Evolutionary conservation across 2,888 invertebrate species (phyloP), one percentile per base, ranked within the genome.

Genomic region (Phalangium opilio): DNA sequence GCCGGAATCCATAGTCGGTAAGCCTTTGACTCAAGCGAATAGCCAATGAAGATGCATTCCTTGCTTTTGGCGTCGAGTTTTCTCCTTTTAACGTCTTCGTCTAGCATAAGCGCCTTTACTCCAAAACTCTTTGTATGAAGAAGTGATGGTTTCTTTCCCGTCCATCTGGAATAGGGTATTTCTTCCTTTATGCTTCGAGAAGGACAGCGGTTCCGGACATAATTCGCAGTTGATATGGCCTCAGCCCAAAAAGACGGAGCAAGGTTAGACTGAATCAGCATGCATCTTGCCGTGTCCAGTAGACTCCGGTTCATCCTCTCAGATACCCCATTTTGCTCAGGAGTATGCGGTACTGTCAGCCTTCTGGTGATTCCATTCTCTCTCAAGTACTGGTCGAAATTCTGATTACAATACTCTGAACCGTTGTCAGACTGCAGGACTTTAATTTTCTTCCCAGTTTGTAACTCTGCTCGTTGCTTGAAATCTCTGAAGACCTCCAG

Each of bases 231-330:
- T 8, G 21, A 17, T 2, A 50, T 18, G 8, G 51, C 53, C 39
- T 51, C 47, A 19, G 50, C 53, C 53, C 53, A 53, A 27, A 21
- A 53, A 2, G n/a, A 14, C 15, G 44, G 43, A 2, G 48, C 41
- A 21, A 54, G 18, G 12, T 39, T 43, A 7, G 46, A 40, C 12
- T 50, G 21, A 11, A 35, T 19, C 7, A 50, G 35, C 36, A 54
- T 49, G 5, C 41, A 38, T 19, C 50, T 20, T 11, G 45, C 48
- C 38, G 34, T 45, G 11, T 49, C 47, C 3, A 52, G 5, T 2
- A 51, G 17, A 3, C 36, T 47, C 1, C 50, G 12, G 38, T 51
- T 51, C 43, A 38, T 42, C 10, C 50, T 17, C 18, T 52, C 51
- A 1, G 51, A 38, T 14, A 52, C 20, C 2, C 51, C 51, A 43